A percentile compares a stretch with the other conserved stretches of the same genome.
These are phyloP conservation scores for Stigmatopora nigra DNA, from an alignment of 2,113 vertebrate genomes.

Conservation along the genomic window DNA sequence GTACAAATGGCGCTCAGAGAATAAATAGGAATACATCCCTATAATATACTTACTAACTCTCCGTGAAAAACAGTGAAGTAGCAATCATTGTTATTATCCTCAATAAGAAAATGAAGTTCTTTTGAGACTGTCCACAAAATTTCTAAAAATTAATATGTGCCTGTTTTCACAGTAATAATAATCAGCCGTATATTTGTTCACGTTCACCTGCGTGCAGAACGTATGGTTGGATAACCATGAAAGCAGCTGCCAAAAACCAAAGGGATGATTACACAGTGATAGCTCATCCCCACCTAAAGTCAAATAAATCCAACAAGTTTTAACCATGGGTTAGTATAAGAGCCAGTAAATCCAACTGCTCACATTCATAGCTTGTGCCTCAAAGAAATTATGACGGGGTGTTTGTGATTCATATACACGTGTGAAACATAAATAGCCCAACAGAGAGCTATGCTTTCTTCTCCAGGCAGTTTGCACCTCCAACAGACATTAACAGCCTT, in stretches of 20 bases:
- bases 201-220: too few relatives aligned
- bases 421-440: background rate
- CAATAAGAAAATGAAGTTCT: too few relatives aligned
- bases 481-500: background rate
- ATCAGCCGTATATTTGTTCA: background rate
- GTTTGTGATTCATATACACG: conserved; percentile 9
- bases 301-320: conserved; percentile 59
- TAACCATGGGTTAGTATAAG: conserved; percentile 57
- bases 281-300: conserved; percentile 53
- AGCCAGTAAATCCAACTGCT: conserved; percentile 55
- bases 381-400: conserved; percentile 51
- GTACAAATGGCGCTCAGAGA: too few relatives aligned
- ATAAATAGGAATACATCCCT: too few relatives aligned
- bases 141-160: too few relatives aligned
- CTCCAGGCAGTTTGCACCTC: conserved; percentile 4
- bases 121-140: too few relatives aligned
- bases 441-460: background rate
- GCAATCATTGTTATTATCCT: too few relatives aligned
- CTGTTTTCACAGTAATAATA: too few relatives aligned
- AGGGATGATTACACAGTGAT: conserved; percentile 64
- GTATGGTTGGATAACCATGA: conserved; percentile 66
- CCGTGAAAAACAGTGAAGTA: too few relatives aligned
- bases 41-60: too few relatives aligned
- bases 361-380: conserved; percentile 51
- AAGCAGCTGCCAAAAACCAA: conserved; percentile 58